phyloP scores from a whole-genome alignment of 2,113 vertebrate genomes.

The Syrmaticus mikado region DNA sequence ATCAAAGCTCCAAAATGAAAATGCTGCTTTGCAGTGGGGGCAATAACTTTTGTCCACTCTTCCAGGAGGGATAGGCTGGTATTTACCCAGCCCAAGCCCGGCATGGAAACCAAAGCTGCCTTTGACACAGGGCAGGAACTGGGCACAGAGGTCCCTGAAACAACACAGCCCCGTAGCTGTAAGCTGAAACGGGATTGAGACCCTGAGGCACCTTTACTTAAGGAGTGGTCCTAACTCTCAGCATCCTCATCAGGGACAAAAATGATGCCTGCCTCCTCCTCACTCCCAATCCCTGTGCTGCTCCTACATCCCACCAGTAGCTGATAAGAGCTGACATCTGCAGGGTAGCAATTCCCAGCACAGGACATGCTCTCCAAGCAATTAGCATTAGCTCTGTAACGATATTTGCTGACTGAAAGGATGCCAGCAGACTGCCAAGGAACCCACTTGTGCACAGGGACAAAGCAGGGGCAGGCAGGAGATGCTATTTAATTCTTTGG shows the following conservation, averaged over 20 bases:
- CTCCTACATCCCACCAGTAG: neutral
- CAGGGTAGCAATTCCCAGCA: constrained; percentile 10
- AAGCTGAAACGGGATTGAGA: constrained; percentile 39
- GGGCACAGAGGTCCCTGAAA: neutral
- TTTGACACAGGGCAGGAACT: constrained; percentile 49
- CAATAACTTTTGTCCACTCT: neutral
- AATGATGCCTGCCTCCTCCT: neutral
- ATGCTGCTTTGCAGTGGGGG: neutral
- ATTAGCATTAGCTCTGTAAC: neutral
- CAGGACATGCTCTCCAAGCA: neutral
- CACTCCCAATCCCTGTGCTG: neutral
- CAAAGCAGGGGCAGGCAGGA: neutral
- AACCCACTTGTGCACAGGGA: neutral
- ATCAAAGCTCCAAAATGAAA: constrained; percentile 1
- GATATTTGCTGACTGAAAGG: neutral
- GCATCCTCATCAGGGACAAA: neutral
- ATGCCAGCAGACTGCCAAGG: constrained; percentile 35
- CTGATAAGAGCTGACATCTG: constrained; percentile 40
- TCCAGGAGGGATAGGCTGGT: neutral
- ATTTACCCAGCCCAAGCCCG: neutral
- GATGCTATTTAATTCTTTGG: constrained; percentile 14
- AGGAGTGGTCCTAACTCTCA: neutral
- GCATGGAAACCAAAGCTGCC: neutral
- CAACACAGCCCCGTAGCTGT: neutral
- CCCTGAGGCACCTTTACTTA: neutral